Evolutionary conservation across 1,140 invertebrate species (phyloP).

Genomic region (Drosophila hydei): DNA sequence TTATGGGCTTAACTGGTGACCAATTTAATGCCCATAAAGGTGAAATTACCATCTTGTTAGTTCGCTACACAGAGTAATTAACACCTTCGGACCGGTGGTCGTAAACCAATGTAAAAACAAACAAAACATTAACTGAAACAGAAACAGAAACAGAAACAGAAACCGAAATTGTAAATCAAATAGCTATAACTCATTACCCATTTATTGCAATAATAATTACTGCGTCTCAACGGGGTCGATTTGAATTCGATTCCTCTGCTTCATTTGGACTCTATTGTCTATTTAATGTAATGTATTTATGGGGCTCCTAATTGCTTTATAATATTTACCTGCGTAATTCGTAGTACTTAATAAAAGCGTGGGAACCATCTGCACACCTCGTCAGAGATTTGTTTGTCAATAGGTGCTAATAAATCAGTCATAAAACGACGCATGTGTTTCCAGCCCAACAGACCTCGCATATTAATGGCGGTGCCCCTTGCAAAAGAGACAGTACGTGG

Average conservation of each 20-base stretch:
- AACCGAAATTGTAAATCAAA: constrained; percentile 42
- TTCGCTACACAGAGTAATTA: constrained; percentile 62
- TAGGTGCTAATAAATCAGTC: constrained; percentile 24
- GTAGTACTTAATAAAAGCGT: constrained; percentile 11
- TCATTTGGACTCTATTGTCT: not conserved
- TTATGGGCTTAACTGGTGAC: constrained; percentile 56
- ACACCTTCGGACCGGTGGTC: constrained; percentile 67
- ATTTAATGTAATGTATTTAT: not conserved
- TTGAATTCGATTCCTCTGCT: too few species aligned
- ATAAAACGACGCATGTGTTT: constrained; percentile 44
- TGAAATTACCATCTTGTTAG: constrained; percentile 77
- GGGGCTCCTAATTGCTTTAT: not conserved
- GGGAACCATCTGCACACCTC: constrained; percentile 26
- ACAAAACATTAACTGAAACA: constrained; percentile 14
- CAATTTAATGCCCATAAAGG: constrained; percentile 78
- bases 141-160: constrained; percentile 17
- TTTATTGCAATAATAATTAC: constrained; percentile 14
- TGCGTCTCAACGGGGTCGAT: not conserved
- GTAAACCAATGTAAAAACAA: constrained; percentile 55
- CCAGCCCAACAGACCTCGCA: constrained; percentile 50
- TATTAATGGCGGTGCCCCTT: constrained; percentile 49
- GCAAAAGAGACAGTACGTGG: constrained; percentile 6
- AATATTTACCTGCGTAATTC: too few species aligned
- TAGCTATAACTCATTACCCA: not conserved
- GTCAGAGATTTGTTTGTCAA: constrained; percentile 24